Conservation (phyloP, 2,113 vertebrate genomes). For the Eptesicus fuscus region DNA sequence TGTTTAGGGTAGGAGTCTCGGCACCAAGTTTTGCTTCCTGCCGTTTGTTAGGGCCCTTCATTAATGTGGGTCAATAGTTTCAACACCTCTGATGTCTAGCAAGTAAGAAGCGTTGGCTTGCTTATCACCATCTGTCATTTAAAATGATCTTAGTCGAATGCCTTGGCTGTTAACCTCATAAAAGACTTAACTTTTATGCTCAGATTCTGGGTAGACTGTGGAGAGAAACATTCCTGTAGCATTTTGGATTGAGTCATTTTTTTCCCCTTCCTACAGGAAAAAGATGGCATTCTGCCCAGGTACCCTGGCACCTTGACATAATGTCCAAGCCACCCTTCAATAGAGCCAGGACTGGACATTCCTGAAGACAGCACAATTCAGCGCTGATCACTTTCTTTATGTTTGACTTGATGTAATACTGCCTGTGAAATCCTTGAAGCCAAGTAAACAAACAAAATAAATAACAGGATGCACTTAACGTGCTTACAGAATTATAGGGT, state of each 20-base stretch:
- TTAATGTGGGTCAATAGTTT: conserved; percentile 67
- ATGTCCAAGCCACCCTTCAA: background rate
- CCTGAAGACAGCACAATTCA: background rate
- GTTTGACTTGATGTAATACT: background rate
- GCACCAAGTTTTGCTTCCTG: background rate
- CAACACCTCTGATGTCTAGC: conserved; percentile 68
- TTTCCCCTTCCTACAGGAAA: background rate
- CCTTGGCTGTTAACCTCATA: conserved; percentile 31
- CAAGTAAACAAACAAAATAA: conserved; percentile 71
- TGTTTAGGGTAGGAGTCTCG: background rate
- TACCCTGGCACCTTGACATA: background rate
- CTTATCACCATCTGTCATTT: conserved; percentile 76
- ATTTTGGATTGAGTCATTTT: background rate
- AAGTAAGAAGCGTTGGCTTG: conserved; percentile 70
- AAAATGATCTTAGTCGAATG: conserved; percentile 64
- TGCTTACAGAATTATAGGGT: conserved; percentile 69
- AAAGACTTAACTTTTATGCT: conserved; percentile 71
- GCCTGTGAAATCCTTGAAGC: conserved; percentile 59
- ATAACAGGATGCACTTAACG: conserved; percentile 71
- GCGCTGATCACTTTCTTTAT: background rate
- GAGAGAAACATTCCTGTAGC: background rate
- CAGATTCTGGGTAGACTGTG: conserved; percentile 36
- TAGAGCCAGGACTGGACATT: background rate
- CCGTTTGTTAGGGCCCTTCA: background rate
- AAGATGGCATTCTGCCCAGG: background rate